These are phyloP conservation scores for Hirudo medicinalis DNA, from an alignment of 1,140 invertebrate species.

Conservation along the genomic window DNA sequence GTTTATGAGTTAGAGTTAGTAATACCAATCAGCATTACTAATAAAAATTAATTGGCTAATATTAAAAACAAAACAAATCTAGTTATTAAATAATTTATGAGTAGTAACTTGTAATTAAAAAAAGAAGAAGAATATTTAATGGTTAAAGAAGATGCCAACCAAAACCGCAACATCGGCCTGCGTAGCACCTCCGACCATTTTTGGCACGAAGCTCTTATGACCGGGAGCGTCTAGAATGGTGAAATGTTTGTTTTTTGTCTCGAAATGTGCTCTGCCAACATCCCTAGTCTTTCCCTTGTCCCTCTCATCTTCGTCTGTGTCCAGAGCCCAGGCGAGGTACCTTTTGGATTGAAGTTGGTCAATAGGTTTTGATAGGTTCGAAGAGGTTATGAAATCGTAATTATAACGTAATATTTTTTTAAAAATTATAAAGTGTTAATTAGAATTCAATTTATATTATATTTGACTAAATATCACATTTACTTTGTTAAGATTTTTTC, in stretches of 20 bases:
- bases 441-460: too few relatives aligned
- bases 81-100: too few relatives aligned
- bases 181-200: constrained; percentile 98
- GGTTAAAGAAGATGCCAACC: constrained; percentile 45
- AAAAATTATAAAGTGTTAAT: too few relatives aligned
- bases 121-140: too few relatives aligned
- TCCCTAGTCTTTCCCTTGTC: constrained; percentile 91
- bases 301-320: constrained; percentile 85
- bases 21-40: too few relatives aligned
- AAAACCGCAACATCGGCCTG: constrained; percentile 78
- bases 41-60: too few relatives aligned
- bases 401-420: background rate
- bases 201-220: constrained; percentile 98
- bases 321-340: constrained; percentile 96
- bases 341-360: constrained; percentile 25
- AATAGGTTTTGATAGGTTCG: too few relatives aligned
- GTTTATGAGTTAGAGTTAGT: too few relatives aligned
- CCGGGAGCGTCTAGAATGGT: constrained; percentile 98
- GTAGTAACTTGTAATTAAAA: too few relatives aligned
- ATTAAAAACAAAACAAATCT: background rate
- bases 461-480: background rate
- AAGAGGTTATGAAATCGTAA: background rate
- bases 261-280: constrained; percentile 94
- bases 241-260: constrained; percentile 98
- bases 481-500: background rate